Conservation (phyloP, 2,888 invertebrate species). For the Eristalis arbustorum region DNA sequence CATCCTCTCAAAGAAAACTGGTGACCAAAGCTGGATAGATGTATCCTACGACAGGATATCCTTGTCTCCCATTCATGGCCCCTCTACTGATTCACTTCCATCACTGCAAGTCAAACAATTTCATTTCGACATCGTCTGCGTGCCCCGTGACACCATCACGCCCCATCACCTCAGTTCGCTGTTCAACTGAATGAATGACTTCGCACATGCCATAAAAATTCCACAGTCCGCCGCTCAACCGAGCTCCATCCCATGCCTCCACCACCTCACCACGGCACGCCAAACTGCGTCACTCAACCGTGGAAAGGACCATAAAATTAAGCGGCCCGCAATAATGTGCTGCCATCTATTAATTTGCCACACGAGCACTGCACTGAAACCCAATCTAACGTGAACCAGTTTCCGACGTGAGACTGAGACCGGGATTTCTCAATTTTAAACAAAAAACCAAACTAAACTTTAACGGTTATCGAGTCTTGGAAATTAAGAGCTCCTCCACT, state of each 20-base stretch:
- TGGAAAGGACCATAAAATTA: slow-evolving; percentile 28
- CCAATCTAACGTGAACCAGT: slow-evolving; percentile 58
- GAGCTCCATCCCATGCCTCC: neutral
- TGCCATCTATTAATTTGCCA: slow-evolving; percentile 48
- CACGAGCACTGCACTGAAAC: slow-evolving; percentile 40
- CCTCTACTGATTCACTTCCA: no score
- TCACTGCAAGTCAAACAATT: no score
- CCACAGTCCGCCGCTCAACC: neutral
- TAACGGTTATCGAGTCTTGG: slow-evolving; percentile 60
- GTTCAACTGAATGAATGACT: neutral
- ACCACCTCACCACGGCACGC: no score
- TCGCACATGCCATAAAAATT: neutral
- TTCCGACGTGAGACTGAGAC: slow-evolving; percentile 16
- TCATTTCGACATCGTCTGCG: no score
- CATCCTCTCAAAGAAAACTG: no score
- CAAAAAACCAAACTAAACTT: slow-evolving; percentile 21
- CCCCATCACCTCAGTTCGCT: no score
- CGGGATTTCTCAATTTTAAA: neutral
- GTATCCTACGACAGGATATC: no score
- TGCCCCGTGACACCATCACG: no score
- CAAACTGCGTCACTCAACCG: neutral
- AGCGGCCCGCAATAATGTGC: slow-evolving; percentile 40
- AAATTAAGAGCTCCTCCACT: slow-evolving; percentile 64
- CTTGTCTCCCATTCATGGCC: no score
- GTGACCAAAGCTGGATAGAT: no score